Base-by-base conservation (phyloP, 92 coral and sea anemone species). In the Porites rus region DNA sequence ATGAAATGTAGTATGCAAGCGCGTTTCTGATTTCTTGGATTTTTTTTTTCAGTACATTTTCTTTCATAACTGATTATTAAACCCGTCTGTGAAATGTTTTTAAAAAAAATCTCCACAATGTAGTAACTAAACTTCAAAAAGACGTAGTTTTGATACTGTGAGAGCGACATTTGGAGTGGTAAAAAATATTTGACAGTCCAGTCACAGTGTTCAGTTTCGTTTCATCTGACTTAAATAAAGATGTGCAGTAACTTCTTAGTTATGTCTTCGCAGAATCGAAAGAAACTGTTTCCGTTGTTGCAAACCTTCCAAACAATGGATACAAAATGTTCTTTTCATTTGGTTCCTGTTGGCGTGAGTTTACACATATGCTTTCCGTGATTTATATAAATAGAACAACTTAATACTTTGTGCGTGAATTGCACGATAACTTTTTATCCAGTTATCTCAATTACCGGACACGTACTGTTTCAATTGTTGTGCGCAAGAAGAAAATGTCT, bases 71-170 rank as follows among this genome's bases (percentile, higher is more conserved):
- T 72, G 53, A 51, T 79, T 50, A 18, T 63, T 25, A 14, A 51
- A 63, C 43, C 51, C 20, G 50, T 69, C 31, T 54, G 59, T 69
- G 68, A 71, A 31, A 54, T 81, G 53, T 31, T 72, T 69, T 38
- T 18, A 3, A 58, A 65, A 56, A 81, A 69, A 58, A 14, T 13
- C 58, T 65, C 69, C 77, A 69, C 13, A 80, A 46, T 51, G 24
- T 54, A 76, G 84, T 68, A 43, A 51, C 25, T 56, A 28, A 81
- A 71, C 76, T 54, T 69, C 77, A 70, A 81, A 59, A 10, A 54
- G 86, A 70, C 86, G 86, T 77, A n/a, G 59, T 54, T 6, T 77
- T 19, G 86, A 81, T 81, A 54, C 69, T 69, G 86, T 54, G 76
- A 59, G 77, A 58, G 56, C 60, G 60, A 58, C 51, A 31, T 31